Evolutionary conservation across 1,140 invertebrate species (phyloP).

Genomic region (Branchinecta lynchi): DNA sequence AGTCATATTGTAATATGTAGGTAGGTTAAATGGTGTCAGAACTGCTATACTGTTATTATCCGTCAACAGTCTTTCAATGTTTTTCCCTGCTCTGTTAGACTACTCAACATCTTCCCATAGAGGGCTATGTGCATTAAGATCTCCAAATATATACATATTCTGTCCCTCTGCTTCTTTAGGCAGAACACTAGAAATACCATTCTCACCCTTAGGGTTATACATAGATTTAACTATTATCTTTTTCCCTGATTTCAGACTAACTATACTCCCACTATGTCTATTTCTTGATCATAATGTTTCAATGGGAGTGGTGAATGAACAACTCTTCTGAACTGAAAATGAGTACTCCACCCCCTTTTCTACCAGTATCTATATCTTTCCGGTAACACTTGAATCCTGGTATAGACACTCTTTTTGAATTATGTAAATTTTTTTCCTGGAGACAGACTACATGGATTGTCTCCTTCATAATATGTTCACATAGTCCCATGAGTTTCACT

Average conservation of each 20-base stretch:
- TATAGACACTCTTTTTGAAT: conserved; percentile 6
- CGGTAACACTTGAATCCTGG: conserved; percentile 4
- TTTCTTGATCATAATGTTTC: conserved; percentile 1
- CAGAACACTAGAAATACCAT: neutral
- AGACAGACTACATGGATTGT: neutral
- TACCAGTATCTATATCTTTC: neutral
- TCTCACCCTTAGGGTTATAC: neutral
- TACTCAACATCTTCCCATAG: neutral
- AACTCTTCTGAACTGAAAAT: too few relatives aligned
- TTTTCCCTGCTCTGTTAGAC: neutral
- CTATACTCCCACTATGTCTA: neutral
- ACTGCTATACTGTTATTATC: neutral
- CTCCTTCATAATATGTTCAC: neutral
- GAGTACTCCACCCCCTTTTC: too few relatives aligned
- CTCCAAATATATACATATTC: neutral
- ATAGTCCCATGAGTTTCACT: neutral
- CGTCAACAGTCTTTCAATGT: neutral
- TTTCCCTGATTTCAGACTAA: conserved; percentile 1
- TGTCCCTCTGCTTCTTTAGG: neutral
- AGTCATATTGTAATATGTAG: neutral
- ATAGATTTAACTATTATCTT: neutral
- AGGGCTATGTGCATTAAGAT: neutral
- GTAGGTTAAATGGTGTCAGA: conserved; percentile 5
- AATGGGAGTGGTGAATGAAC: conserved; percentile 1
- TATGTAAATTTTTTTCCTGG: neutral